Evolutionary conservation across 2,888 invertebrate genomes (phyloP).

Genomic region (Heliconius ethilla): DNA sequence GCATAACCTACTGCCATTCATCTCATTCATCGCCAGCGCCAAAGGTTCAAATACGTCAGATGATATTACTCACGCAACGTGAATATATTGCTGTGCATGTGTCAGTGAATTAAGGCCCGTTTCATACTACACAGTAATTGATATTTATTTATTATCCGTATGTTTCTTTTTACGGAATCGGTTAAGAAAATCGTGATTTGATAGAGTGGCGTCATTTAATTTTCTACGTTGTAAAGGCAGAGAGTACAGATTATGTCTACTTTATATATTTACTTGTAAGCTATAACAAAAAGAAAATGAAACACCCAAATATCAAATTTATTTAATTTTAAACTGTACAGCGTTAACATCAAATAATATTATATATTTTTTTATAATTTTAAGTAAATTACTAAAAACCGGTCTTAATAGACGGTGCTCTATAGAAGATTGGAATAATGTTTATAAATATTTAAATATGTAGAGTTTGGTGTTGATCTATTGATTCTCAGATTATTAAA

Average conservation of each 20-base stretch:
- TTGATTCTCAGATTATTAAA: constrained; percentile 6
- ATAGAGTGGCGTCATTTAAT: background rate
- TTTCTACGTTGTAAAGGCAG: background rate
- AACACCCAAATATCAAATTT: background rate
- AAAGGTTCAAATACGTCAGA: constrained; percentile 31
- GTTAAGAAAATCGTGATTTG: background rate
- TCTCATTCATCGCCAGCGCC: constrained; percentile 22
- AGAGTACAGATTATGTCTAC: background rate
- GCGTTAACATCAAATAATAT: constrained; percentile 1
- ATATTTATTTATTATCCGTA: background rate
- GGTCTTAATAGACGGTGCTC: background rate
- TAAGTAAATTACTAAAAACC: background rate
- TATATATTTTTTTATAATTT: background rate
- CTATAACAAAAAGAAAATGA: no score
- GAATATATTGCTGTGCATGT: constrained; percentile 29
- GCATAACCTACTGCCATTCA: constrained; percentile 10
- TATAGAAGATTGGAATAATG: background rate
- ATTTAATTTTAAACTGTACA: background rate
- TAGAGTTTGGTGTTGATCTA: background rate
- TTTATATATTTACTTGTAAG: no score
- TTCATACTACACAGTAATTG: constrained; percentile 16
- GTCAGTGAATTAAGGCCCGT: constrained; percentile 27
- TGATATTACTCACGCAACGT: constrained; percentile 34
- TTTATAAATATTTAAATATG: constrained; percentile 7
- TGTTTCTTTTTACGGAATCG: background rate